These are phyloP conservation scores for Macroteleia sp. DNA, from an alignment of 2,888 invertebrate species.

Conservation along the genomic window DNA sequence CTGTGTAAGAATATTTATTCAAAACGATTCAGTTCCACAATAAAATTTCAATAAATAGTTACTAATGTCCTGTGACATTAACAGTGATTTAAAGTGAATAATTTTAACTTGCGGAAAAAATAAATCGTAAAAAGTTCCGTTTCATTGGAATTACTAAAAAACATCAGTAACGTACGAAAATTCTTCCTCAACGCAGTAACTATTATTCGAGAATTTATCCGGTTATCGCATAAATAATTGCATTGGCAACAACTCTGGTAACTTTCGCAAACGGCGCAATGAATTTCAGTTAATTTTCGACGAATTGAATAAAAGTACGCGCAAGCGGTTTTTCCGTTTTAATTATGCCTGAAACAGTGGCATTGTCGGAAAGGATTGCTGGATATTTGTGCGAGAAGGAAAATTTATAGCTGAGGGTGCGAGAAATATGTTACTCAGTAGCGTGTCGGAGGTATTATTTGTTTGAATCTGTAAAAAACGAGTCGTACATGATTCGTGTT, in stretches of 20 bases:
- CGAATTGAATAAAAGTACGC: constrained; percentile 48
- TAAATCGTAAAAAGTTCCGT: too few species aligned
- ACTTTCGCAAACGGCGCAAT: constrained; percentile 24
- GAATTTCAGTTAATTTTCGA: constrained; percentile 41
- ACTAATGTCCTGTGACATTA: too few species aligned
- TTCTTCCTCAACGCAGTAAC: background rate
- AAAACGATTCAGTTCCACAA: too few species aligned
- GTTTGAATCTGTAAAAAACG: constrained; percentile 37
- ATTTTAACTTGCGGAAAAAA: too few species aligned
- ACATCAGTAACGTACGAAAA: background rate
- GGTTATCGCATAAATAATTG: constrained; percentile 37
- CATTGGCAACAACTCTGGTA: constrained; percentile 36
- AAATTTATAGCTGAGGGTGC: constrained; percentile 40
- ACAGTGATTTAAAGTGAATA: too few species aligned
- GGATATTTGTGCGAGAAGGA: constrained; percentile 30
- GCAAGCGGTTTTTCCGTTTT: constrained; percentile 48
- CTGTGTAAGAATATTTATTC: too few species aligned
- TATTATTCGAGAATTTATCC: constrained; percentile 13
- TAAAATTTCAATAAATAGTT: too few species aligned
- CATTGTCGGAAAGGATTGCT: constrained; percentile 51
- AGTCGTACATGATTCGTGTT: constrained; percentile 41
- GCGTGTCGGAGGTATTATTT: constrained; percentile 33
- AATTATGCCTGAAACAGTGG: constrained; percentile 40
- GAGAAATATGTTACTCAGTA: constrained; percentile 35
- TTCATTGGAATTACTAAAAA: background rate